Evolutionary conservation across 2,888 invertebrate species (phyloP).

Genomic region (Torymus auratus): DNA sequence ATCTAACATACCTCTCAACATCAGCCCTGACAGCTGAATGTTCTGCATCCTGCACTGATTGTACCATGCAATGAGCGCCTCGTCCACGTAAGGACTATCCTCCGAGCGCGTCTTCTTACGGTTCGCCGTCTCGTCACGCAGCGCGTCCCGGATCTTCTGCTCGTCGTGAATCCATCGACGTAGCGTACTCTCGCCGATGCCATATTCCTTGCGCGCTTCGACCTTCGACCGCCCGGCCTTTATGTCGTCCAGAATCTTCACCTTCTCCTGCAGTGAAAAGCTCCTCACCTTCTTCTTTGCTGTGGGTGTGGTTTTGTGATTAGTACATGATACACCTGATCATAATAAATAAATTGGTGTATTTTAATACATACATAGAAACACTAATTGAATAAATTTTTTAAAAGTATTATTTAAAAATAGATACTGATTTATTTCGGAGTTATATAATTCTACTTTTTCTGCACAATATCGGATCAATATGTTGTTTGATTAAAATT

Average conservation of each 20-base stretch:
- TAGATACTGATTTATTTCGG: background rate
- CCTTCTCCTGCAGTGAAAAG: conserved; percentile 52
- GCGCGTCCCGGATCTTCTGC: conserved; percentile 51
- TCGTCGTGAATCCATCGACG: conserved; percentile 53
- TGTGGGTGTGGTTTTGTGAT: conserved; percentile 7
- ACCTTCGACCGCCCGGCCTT: conserved; percentile 43
- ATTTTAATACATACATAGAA: background rate
- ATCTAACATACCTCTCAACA: conserved; percentile 41
- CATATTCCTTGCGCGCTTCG: conserved; percentile 52
- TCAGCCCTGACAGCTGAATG: conserved; percentile 42
- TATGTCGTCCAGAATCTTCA: conserved; percentile 44
- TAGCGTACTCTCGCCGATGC: conserved; percentile 50
- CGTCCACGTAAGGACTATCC: conserved; percentile 50
- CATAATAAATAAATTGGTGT: background rate
- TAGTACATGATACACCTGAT: background rate
- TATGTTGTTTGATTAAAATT: background rate
- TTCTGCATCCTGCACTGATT: conserved; percentile 42
- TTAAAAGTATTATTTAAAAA: background rate
- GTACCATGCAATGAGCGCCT: conserved; percentile 52
- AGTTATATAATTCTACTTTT: background rate
- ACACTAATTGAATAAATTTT: background rate
- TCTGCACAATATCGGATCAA: too few species aligned
- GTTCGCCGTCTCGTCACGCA: conserved; percentile 43
- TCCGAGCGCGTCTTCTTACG: conserved; percentile 43
- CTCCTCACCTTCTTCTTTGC: conserved; percentile 48